These are phyloP conservation scores for Corythaeola cristata DNA, from an alignment of 2,113 vertebrate species.

Conservation along the genomic window DNA sequence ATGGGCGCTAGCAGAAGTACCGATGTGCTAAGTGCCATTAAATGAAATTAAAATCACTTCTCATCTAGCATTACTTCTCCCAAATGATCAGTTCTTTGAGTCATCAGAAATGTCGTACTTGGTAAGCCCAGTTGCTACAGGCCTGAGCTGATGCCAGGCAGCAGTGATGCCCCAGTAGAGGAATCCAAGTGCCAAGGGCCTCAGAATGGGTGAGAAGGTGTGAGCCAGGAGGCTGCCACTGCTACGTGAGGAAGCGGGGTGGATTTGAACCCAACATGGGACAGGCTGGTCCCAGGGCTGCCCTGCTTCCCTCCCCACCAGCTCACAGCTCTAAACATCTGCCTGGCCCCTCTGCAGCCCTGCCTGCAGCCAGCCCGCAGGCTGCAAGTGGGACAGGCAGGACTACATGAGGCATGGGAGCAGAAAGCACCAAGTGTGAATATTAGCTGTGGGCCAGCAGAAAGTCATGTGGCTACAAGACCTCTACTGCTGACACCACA, in stretches of 20 bases:
- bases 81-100: not conserved
- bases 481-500: not conserved
- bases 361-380: not conserved
- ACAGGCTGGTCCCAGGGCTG: not conserved
- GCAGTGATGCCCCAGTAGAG: not conserved
- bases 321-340: not conserved
- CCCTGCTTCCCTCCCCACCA: not conserved
- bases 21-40: not conserved
- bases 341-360: not conserved
- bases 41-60: fast-evolving
- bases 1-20: not conserved
- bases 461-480: not conserved
- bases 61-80: not conserved
- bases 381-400: not conserved
- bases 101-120: not conserved
- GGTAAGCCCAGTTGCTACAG: not conserved
- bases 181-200: fast-evolving
- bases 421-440: not conserved
- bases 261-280: not conserved
- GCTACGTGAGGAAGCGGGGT: fast-evolving
- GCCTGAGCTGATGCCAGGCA: fast-evolving
- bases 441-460: not conserved
- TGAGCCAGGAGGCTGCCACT: not conserved
- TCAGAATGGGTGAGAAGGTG: not conserved
- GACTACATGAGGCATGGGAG: not conserved